These are phyloP conservation scores for Eilema griseolum DNA, from an alignment of 2,888 invertebrate genomes.

Conservation along the genomic window DNA sequence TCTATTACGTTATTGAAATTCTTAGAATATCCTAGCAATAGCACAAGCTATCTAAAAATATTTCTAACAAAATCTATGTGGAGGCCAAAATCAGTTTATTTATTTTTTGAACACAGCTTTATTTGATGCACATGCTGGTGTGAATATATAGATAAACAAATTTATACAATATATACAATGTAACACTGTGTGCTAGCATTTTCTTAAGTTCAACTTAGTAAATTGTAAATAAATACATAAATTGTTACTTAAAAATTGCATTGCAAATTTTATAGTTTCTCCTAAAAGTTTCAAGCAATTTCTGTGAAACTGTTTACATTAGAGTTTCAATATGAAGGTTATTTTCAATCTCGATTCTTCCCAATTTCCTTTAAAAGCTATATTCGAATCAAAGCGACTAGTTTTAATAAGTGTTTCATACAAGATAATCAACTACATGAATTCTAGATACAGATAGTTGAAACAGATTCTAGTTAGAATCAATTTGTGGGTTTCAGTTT, in stretches of 20 bases:
- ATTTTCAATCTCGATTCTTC: neutral
- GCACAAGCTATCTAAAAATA: too few species aligned
- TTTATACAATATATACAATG: too few species aligned
- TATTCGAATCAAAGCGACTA: slow-evolving; percentile 7
- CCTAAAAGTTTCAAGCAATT: neutral
- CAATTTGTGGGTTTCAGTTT: neutral
- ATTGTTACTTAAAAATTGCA: neutral
- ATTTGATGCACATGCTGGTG: too few species aligned
- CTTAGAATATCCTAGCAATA: too few species aligned
- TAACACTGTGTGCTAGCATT: too few species aligned
- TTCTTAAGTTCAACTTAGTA: too few species aligned
- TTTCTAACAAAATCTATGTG: too few species aligned
- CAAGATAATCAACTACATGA: neutral
- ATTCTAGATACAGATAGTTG: neutral
- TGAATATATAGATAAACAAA: too few species aligned
- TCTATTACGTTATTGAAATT: too few species aligned
- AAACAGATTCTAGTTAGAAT: neutral
- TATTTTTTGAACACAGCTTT: too few species aligned
- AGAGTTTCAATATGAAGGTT: neutral
- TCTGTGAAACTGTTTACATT: neutral
- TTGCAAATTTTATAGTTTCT: slow-evolving; percentile 4
- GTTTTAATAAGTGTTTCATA: neutral
- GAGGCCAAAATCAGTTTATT: too few species aligned
- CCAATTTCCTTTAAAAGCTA: slow-evolving; percentile 6
- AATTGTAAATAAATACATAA: too few species aligned